Conservation (phyloP, 2,797 vertebrate species). For the Chloroceryle inda region DNA sequence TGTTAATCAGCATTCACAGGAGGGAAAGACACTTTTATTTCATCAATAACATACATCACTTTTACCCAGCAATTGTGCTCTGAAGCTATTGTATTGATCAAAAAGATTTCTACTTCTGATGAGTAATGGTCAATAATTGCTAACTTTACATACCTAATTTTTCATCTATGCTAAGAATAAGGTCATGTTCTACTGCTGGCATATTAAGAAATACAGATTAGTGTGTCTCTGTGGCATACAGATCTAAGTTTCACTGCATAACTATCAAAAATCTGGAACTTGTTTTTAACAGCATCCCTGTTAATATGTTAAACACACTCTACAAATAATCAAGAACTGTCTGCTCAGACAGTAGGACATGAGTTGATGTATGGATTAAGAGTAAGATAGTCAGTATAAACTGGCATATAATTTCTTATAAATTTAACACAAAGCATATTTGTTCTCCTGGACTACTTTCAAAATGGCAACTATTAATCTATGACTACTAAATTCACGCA, state of each 20-base stretch:
- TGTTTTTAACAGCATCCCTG: not conserved
- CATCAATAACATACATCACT: not conserved
- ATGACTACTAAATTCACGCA: not conserved
- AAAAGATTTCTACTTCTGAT: not conserved
- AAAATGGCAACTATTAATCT: not conserved
- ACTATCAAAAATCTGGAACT: not conserved
- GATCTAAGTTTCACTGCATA: not conserved
- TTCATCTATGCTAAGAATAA: not conserved
- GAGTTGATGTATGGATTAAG: not conserved
- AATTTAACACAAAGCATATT: not conserved
- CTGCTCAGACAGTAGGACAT: not conserved
- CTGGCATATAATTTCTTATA: not conserved
- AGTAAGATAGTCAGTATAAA: not conserved
- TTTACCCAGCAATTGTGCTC: not conserved
- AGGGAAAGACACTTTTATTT: not conserved
- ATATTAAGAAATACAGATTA: not conserved
- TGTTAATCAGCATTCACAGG: slow-evolving; percentile 31
- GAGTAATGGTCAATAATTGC: not conserved
- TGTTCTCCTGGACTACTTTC: not conserved
- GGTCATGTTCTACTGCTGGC: not conserved
- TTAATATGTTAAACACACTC: not conserved
- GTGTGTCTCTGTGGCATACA: not conserved
- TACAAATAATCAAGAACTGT: not conserved
- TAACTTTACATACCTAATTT: not conserved
- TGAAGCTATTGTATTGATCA: not conserved